A percentile compares a stretch with the other conserved stretches of the same genome.
Conservation (phyloP, 1,140 invertebrate species). For the Akabosia matsudoensis region DNA sequence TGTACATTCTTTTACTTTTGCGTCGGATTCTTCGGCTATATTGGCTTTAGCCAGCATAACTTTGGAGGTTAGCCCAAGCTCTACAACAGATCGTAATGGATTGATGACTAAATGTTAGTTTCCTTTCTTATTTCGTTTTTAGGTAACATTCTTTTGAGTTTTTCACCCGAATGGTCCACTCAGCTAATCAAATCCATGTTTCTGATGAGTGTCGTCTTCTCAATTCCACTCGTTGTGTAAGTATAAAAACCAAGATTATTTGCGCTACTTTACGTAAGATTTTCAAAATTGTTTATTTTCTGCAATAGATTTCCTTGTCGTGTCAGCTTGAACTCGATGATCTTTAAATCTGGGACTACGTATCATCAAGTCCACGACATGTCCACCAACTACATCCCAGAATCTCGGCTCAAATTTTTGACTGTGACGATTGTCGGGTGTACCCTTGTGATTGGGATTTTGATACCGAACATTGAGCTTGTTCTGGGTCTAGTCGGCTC, state of each 20-base stretch:
- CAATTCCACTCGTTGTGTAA: constrained; percentile 92
- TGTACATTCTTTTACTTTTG: constrained; percentile 61
- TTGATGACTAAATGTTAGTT: too few species aligned
- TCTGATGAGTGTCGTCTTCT: constrained; percentile 88
- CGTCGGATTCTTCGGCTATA: constrained; percentile 92
- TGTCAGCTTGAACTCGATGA: constrained; percentile 84
- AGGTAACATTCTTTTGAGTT: constrained; percentile 86
- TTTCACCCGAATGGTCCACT: constrained; percentile 72
- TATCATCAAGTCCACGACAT: constrained; percentile 54
- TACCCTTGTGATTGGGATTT: constrained; percentile 71
- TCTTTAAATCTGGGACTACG: constrained; percentile 73
- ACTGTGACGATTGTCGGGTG: constrained; percentile 71
- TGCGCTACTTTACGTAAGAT: background rate
- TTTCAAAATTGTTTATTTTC: background rate
- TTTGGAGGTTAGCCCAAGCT: constrained; percentile 59
- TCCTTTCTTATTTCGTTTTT: constrained; percentile 50
- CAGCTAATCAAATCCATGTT: constrained; percentile 90
- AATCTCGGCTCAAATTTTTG: constrained; percentile 71
- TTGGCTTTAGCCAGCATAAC: constrained; percentile 78
- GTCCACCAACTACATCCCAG: constrained; percentile 67
- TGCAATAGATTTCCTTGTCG: constrained; percentile 83
- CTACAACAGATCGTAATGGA: too few species aligned
- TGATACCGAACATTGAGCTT: constrained; percentile 85
- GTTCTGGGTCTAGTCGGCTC: constrained; percentile 88
- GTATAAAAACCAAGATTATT: background rate